A percentile compares a stretch with the other conserved stretches of the same genome.
These are phyloP conservation scores for human (Homo sapiens) DNA, from an alignment of 2,113 vertebrate genomes.

Conservation along the genomic window DNA sequence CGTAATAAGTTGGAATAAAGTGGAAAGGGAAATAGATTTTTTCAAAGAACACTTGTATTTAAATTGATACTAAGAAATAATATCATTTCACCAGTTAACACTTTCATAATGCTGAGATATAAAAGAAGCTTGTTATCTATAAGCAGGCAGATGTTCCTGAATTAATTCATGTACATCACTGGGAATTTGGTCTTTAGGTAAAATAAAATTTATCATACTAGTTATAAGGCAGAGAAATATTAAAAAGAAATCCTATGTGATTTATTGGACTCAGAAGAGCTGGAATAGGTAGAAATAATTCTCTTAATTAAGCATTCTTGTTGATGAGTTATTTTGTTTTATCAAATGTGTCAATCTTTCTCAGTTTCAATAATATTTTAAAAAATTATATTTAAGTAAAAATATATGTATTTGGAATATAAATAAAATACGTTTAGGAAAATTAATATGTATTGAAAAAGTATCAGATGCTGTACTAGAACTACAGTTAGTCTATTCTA, in stretches of 20 bases:
- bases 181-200: slow-evolving; percentile 68
- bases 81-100: slow-evolving; percentile 67
- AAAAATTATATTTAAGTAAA: slow-evolving; percentile 22
- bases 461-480: background rate
- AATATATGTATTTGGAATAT: background rate
- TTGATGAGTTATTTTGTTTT: slow-evolving; percentile 53
- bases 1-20: background rate
- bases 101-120: slow-evolving; percentile 44
- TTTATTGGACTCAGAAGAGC: slow-evolving; percentile 43
- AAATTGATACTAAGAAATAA: slow-evolving; percentile 70
- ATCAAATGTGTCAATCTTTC: slow-evolving; percentile 5
- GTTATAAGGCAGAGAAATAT: slow-evolving; percentile 59
- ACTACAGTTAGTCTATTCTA: background rate
- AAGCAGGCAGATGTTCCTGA: slow-evolving; percentile 78
- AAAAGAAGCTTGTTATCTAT: slow-evolving; percentile 78
- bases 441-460: background rate
- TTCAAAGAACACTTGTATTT: slow-evolving; percentile 62
- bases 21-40: slow-evolving; percentile 23
- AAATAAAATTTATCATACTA: slow-evolving; percentile 73
- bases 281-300: slow-evolving; percentile 37
- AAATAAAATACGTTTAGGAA: background rate
- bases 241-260: slow-evolving; percentile 9
- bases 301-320: slow-evolving; percentile 48
- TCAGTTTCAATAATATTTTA: background rate
- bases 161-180: slow-evolving; percentile 77